Evolutionary conservation across 2,797 vertebrate species (phyloP).

Genomic region (Rhyacichthys aspro): DNA sequence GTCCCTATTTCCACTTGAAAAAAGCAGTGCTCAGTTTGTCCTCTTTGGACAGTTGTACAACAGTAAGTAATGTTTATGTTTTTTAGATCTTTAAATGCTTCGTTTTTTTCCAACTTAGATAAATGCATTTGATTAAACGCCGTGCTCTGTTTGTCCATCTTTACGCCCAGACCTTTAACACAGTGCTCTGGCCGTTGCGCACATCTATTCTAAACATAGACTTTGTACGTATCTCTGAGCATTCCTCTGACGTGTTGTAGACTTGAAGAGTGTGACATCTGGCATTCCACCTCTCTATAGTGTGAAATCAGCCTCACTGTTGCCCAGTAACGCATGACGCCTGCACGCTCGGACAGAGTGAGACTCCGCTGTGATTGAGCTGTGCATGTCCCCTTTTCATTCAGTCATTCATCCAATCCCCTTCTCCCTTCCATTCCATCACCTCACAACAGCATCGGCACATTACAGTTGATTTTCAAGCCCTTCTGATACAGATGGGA

Average conservation of each 20-base stretch:
- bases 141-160: too few species aligned
- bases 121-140: too few species aligned
- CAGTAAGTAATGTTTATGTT: too few species aligned
- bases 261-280: constrained; percentile 38
- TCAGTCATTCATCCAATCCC: constrained; percentile 20
- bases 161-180: too few species aligned
- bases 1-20: too few species aligned
- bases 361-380: constrained; percentile 24
- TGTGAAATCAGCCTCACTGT: constrained; percentile 40
- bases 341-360: constrained; percentile 11
- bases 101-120: too few species aligned
- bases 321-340: constrained; percentile 13
- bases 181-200: too few species aligned
- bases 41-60: too few species aligned
- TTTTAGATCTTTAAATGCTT: too few species aligned
- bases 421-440: constrained; percentile 7
- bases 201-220: too few species aligned
- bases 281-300: constrained; percentile 20
- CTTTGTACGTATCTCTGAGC: too few species aligned
- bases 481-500: constrained; percentile 5
- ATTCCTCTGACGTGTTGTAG: constrained; percentile 5
- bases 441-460: constrained; percentile 2
- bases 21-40: too few species aligned
- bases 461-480: constrained; percentile 7
- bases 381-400: constrained; percentile 15